Conservation (phyloP, 2,797 vertebrate genomes). For the Enteromius thamalakanensis region DNA sequence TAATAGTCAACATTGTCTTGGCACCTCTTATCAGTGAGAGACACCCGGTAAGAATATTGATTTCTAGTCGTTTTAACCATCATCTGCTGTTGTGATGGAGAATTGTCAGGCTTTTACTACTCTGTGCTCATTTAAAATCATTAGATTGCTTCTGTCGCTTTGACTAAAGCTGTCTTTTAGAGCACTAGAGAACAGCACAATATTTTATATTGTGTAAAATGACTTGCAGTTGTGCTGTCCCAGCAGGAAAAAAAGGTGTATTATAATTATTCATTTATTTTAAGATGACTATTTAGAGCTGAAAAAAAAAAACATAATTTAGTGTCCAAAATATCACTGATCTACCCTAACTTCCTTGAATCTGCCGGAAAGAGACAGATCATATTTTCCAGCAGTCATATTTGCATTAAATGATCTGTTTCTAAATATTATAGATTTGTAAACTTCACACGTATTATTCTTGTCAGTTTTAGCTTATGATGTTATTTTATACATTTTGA, state of each 20-base stretch:
- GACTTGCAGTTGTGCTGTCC: constrained; percentile 60
- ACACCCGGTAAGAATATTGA: constrained; percentile 99
- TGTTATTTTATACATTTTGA: not conserved
- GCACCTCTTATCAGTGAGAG: constrained; percentile 94
- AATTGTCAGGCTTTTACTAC: constrained; percentile 88
- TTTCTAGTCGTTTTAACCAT: constrained; percentile 98
- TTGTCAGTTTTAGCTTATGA: not conserved
- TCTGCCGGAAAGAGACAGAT: not conserved
- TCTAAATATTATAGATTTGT: not conserved
- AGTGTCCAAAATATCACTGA: not conserved
- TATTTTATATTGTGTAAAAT: constrained; percentile 75
- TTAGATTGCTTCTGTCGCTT: constrained; percentile 85
- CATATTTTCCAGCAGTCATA: not conserved
- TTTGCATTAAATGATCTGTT: not conserved
- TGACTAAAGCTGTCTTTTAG: constrained; percentile 77
- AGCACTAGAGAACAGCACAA: constrained; percentile 71
- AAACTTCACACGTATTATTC: not conserved
- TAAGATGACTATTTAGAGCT: constrained; percentile 25
- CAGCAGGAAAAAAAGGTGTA: constrained; percentile 8
- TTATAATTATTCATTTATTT: not conserved
- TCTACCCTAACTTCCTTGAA: not conserved
- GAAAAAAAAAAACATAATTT: not conserved
- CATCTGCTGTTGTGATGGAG: constrained; percentile 87
- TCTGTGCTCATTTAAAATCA: constrained; percentile 97
- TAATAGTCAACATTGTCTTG: constrained; percentile 99